Evolutionary conservation across 2,113 vertebrate genomes (phyloP).

Genomic region (Mobula hypostoma): DNA sequence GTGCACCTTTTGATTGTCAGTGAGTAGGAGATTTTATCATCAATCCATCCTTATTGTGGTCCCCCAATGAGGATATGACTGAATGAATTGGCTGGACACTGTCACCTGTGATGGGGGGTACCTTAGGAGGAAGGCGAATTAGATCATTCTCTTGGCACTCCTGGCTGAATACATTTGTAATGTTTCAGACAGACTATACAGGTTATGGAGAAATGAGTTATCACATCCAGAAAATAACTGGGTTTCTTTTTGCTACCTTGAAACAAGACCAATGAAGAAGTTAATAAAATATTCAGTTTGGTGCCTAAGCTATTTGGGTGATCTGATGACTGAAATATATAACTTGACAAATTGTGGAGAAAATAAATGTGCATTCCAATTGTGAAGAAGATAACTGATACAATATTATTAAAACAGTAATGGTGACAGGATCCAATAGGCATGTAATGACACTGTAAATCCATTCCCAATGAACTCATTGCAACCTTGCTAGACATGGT

Average conservation of each 20-base stretch:
- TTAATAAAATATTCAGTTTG: neutral
- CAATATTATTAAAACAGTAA: neutral
- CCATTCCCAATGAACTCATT: neutral
- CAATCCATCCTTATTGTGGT: no score
- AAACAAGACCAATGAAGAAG: neutral
- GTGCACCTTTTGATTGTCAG: no score
- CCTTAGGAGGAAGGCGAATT: no score
- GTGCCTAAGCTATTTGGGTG: neutral
- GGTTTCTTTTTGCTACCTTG: neutral
- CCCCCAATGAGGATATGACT: no score
- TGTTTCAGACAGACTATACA: no score
- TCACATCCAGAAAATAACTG: neutral
- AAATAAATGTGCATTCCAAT: neutral
- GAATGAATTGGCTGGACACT: no score
- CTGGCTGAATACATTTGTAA: no score
- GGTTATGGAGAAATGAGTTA: neutral
- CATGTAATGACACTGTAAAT: neutral
- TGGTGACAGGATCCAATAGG: neutral
- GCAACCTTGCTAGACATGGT: neutral
- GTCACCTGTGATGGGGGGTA: no score
- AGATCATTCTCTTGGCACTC: no score
- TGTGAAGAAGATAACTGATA: neutral
- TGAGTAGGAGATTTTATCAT: no score
- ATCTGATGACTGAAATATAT: neutral
- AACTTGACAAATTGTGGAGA: neutral